phyloP scores from a whole-genome alignment of 1,140 invertebrate genomes.

The Oncopodura yosiiana region DNA sequence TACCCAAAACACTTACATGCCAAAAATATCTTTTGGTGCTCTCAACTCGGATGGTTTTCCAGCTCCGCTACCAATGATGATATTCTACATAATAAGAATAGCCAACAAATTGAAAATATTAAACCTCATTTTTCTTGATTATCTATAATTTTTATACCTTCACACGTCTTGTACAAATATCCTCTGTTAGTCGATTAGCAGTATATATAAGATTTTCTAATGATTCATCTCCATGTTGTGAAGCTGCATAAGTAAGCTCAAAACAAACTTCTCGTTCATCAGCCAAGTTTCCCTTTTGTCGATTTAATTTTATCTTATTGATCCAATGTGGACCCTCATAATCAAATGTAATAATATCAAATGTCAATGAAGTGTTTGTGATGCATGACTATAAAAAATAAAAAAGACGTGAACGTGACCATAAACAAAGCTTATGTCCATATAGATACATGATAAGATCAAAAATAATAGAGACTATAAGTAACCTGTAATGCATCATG shows the following conservation, averaged over 20 bases:
- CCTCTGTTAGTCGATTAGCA: slow-evolving; percentile 20
- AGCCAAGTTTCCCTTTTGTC: slow-evolving; percentile 27
- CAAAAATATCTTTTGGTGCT: slow-evolving; percentile 25
- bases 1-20: slow-evolving; percentile 29
- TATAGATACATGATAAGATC: no score
- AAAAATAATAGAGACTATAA: no score
- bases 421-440: no score
- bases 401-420: neutral
- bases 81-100: slow-evolving; percentile 17
- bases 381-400: slow-evolving; percentile 17
- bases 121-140: no score
- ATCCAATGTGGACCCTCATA: slow-evolving; percentile 34
- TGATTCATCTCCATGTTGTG: slow-evolving; percentile 24
- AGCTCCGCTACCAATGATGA: slow-evolving; percentile 28
- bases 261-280: slow-evolving; percentile 29
- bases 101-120: no score
- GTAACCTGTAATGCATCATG: slow-evolving; percentile 23
- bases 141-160: slow-evolving; percentile 27
- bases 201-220: slow-evolving; percentile 32
- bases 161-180: slow-evolving; percentile 27
- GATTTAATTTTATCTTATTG: slow-evolving; percentile 22
- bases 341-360: slow-evolving; percentile 32
- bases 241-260: slow-evolving; percentile 28
- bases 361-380: slow-evolving; percentile 12
- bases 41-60: slow-evolving; percentile 11